These are phyloP conservation scores for Larimichthys polyactis DNA, from an alignment of 2,113 vertebrate genomes.

Conservation along the genomic window DNA sequence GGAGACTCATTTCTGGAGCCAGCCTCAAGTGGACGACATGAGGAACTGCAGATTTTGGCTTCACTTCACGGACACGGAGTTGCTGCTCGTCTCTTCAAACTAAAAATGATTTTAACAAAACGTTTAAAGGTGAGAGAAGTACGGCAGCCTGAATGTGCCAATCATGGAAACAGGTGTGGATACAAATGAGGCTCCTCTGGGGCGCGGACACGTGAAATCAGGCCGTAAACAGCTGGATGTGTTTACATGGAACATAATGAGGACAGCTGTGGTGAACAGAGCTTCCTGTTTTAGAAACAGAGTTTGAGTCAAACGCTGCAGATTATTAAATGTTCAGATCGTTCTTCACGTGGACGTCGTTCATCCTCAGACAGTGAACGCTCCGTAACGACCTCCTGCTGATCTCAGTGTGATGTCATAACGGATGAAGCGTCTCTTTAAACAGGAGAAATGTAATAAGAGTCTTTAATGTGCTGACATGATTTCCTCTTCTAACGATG, in stretches of 20 bases:
- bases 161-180: neutral
- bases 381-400: too few relatives aligned
- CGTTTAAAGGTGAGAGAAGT: neutral
- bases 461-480: constrained; percentile 28
- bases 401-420: too few relatives aligned
- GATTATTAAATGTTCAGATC: too few relatives aligned
- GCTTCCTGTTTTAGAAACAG: neutral
- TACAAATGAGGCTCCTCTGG: neutral
- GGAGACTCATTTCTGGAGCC: too few relatives aligned
- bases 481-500: constrained; percentile 22
- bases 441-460: constrained; percentile 11
- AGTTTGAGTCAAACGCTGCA: too few relatives aligned
- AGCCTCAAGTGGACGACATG: too few relatives aligned
- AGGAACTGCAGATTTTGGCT: too few relatives aligned
- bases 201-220: neutral
- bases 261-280: neutral
- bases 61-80: too few relatives aligned
- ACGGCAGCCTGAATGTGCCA: neutral
- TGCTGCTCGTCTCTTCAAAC: neutral
- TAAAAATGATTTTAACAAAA: neutral
- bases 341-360: too few relatives aligned
- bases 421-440: constrained; percentile 4
- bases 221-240: neutral
- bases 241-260: neutral
- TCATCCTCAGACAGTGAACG: too few relatives aligned